These are phyloP conservation scores for Rhopalosiphum maidis DNA, from an alignment of 1,140 invertebrate species.

Conservation along the genomic window DNA sequence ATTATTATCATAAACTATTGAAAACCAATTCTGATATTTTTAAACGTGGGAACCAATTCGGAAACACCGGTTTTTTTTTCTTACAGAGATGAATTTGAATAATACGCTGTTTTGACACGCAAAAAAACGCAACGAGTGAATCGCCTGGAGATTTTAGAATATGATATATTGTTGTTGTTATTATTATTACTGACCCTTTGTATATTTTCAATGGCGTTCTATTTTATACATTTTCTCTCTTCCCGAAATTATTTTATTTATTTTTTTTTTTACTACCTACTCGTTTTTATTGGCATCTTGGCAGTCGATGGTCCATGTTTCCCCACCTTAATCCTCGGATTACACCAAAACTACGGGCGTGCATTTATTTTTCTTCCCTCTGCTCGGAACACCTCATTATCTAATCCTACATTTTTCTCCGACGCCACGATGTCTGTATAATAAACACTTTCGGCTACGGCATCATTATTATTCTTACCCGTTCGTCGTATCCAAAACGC, in stretches of 20 bases:
- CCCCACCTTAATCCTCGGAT: not conserved
- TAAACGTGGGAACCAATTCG: not conserved
- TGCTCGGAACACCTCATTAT: not conserved
- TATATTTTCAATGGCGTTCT: not conserved
- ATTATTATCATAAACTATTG: not conserved
- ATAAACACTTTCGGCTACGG: not conserved
- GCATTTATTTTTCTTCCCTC: not conserved
- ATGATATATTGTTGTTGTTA: not conserved
- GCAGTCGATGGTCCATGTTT: not conserved
- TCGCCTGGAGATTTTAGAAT: not conserved
- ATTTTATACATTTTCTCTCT: not conserved
- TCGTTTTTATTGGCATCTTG: not conserved
- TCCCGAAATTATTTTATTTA: not conserved
- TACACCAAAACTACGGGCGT: not conserved
- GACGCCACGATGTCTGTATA: not conserved
- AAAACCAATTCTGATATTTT: not conserved
- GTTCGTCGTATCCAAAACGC: not conserved
- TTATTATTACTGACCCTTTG: not conserved
- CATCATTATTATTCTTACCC: not conserved
- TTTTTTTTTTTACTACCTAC: not conserved
- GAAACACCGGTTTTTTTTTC: not conserved
- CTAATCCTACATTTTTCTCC: not conserved
- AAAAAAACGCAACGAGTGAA: not conserved
- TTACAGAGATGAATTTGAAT: not conserved
- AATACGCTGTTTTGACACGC: not conserved